phyloP scores from a whole-genome alignment of 1,140 invertebrate genomes.

The Drosophila athabasca region DNA sequence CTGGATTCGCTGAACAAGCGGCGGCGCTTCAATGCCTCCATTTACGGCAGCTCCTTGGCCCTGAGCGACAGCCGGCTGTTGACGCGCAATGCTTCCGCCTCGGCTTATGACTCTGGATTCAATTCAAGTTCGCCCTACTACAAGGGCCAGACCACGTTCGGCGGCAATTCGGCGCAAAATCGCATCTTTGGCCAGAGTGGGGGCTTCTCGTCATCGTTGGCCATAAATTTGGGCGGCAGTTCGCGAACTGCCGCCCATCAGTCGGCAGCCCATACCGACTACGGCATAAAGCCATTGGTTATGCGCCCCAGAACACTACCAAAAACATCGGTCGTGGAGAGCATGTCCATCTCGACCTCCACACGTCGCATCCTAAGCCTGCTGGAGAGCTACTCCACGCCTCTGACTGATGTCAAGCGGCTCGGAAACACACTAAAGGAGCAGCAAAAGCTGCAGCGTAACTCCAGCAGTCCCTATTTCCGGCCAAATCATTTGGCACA shows the following conservation, averaged over 20 bases:
- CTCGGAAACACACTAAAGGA: constrained; percentile 85
- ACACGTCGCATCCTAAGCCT: constrained; percentile 89
- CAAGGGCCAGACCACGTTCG: constrained; percentile 90
- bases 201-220: constrained; percentile 23
- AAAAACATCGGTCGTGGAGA: constrained; percentile 40
- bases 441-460: constrained; percentile 30
- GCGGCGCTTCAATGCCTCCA: constrained; percentile 74
- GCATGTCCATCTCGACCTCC: constrained; percentile 85
- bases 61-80: constrained; percentile 79
- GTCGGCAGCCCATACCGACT: neutral
- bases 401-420: constrained; percentile 89
- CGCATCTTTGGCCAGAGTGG: constrained; percentile 75
- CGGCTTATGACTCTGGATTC: neutral
- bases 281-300: constrained; percentile 58
- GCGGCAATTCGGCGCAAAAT: constrained; percentile 89
- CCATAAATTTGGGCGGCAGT: constrained; percentile 42
- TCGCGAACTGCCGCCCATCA: constrained; percentile 38
- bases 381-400: constrained; percentile 89
- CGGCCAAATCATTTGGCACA: too few species aligned
- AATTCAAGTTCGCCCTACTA: constrained; percentile 89
- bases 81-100: constrained; percentile 42
- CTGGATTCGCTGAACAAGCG: constrained; percentile 68
- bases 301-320: constrained; percentile 35
- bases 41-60: constrained; percentile 81
- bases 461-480: too few species aligned